Base-by-base conservation (phyloP, 2,113 vertebrate species). In the Ivindomyrus marchei region DNA sequence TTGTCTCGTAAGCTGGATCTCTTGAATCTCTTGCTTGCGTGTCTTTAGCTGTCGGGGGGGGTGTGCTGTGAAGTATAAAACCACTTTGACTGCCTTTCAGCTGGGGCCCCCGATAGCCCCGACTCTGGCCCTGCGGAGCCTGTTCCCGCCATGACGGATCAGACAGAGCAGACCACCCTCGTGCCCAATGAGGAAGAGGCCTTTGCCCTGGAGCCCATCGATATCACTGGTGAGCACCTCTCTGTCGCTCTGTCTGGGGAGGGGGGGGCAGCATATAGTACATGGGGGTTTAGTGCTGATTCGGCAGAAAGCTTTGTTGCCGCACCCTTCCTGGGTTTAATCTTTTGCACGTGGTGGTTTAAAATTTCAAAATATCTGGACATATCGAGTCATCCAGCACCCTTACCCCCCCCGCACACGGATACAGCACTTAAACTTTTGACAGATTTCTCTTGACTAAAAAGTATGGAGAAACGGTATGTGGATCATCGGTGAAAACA, bases 101-200 rank as follows among this genome's bases (percentile, higher is more conserved):
- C 97, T 92, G 97, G 96, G 49, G 97, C 97, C 90, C 97, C 98
- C 13, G 98, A 99, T 92, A 99, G 98, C 93, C 98, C 98, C 0
- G 97, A 98, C 91, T 99, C 98, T 0, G 97, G 98, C 90, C 98
- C 97, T 0, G 97, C 95, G 62, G 98, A 99, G 89, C 97, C 97
- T 0, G 93, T 99, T 85, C 98, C 98, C 90, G 97, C 97, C 27
- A 98, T 99, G 97, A 97, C 97, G 86, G 98, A 99, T 93, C 96
- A 96, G 92, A 96, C 96, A 0, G 96, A 96, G 17, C 98, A 99
- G 92, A 99, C 98, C 91, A 99, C 98, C 0, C 96, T 99, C 89
- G 98, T 99, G 92, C 98, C 97, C 89, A 99, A 99, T 42, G 98
- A 99, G 92, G 98, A 99, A 87, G 98, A 99, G 92, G 98, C 98